Percentiles rank a stretch among this genome's conserved stretches.
Conservation (phyloP, 2,888 invertebrate genomes). For the Melinopterus prodromus region DNA sequence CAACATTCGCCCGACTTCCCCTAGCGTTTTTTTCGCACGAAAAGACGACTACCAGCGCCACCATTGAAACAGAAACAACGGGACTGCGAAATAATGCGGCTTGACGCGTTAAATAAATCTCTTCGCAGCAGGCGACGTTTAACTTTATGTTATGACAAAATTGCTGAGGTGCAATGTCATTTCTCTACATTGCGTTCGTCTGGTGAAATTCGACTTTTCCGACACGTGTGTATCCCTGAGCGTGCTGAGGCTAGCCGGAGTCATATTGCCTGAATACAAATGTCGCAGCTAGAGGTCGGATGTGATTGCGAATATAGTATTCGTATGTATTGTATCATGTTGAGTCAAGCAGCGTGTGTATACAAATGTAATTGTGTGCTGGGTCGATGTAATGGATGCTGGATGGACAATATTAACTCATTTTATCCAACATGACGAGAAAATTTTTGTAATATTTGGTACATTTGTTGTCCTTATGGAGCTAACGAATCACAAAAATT, state of each 20-base stretch:
- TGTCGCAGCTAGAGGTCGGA: neutral
- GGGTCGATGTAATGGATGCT: too few relatives aligned
- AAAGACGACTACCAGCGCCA: neutral
- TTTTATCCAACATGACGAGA: too few relatives aligned
- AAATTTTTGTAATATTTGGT: too few relatives aligned
- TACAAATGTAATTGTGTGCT: too few relatives aligned
- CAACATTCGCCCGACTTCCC: neutral
- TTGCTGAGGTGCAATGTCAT: neutral
- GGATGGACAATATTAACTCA: too few relatives aligned
- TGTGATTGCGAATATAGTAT: neutral
- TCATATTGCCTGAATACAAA: neutral
- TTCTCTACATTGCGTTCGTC: neutral
- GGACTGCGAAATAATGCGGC: neutral
- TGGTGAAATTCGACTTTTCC: neutral
- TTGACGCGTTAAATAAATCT: neutral
- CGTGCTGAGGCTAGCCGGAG: neutral
- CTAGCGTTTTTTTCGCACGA: neutral
- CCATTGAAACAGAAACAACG: neutral
- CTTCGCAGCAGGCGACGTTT: neutral
- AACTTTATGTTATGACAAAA: constrained; percentile 4
- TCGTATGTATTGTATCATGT: too few relatives aligned
- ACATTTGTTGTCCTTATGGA: too few relatives aligned
- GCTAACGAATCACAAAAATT: too few relatives aligned
- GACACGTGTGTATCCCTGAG: neutral
- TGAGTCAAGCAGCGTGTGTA: neutral